A percentile compares a stretch with the other conserved stretches of the same genome.
phyloP scores from a whole-genome alignment of 1,140 invertebrate genomes.

The Cryptotermes secundus region DNA sequence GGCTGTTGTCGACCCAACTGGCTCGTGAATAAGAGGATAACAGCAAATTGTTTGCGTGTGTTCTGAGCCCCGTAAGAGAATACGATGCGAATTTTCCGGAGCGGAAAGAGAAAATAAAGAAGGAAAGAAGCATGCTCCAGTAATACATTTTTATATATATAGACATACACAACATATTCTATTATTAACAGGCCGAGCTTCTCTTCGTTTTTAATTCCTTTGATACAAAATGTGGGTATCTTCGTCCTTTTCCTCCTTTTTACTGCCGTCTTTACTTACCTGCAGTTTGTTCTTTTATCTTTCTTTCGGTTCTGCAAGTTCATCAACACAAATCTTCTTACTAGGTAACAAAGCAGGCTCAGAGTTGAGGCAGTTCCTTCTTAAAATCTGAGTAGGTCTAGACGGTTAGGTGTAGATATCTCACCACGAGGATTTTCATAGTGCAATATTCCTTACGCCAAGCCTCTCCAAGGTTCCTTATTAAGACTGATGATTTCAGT shows the following conservation, averaged over 20 bases:
- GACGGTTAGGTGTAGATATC: background rate
- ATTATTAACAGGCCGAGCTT: background rate
- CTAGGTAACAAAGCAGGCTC: background rate
- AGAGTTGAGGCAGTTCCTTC: background rate
- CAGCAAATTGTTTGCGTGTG: background rate
- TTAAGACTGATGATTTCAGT: no score
- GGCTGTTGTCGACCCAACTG: background rate
- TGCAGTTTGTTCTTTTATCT: background rate
- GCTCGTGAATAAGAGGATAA: conserved; percentile 9
- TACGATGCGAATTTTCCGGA: background rate
- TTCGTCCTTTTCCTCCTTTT: background rate
- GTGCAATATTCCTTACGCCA: no score
- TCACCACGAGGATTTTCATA: background rate
- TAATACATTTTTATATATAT: background rate
- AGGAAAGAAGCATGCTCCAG: background rate
- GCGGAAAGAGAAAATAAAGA: background rate
- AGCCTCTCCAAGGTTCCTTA: no score
- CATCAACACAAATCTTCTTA: conserved; percentile 12
- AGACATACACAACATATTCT: background rate
- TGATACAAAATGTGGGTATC: conserved; percentile 3
- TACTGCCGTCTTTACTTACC: background rate
- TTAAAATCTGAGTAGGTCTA: background rate
- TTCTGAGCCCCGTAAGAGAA: background rate
- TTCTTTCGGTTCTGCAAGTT: conserved; percentile 5
- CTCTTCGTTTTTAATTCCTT: background rate